Conservation (phyloP, 2,888 invertebrate species). For the Gonocerus acuteangulatus region DNA sequence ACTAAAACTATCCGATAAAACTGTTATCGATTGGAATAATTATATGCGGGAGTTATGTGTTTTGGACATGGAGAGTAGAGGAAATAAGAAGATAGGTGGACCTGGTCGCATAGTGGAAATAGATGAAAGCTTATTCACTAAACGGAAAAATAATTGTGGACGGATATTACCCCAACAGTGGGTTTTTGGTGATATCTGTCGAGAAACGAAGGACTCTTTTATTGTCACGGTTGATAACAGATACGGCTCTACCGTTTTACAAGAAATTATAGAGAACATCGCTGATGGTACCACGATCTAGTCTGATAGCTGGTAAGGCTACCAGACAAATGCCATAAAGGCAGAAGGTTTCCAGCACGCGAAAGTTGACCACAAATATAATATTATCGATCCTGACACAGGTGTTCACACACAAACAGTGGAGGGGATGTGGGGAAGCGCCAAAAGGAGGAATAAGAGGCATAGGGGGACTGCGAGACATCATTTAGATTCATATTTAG, state of each 20-base stretch:
- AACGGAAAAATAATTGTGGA: constrained; percentile 18
- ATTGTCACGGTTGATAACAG: constrained; percentile 3
- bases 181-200: constrained; percentile 3
- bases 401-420: not conserved
- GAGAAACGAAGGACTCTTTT: not conserved
- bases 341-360: too few species aligned
- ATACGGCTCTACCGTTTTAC: not conserved
- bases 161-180: constrained; percentile 10
- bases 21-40: constrained; percentile 26
- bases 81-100: constrained; percentile 9
- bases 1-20: constrained; percentile 8
- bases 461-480: not conserved
- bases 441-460: not conserved
- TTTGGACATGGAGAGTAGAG: not conserved
- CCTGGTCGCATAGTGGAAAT: constrained; percentile 26
- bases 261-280: not conserved
- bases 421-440: not conserved
- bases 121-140: constrained; percentile 15
- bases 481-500: not conserved
- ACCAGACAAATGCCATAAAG: too few species aligned
- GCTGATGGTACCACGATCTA: constrained; percentile 1
- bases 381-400: too few species aligned
- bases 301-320: constrained; percentile 19
- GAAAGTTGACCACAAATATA: too few species aligned
- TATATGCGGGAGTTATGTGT: constrained; percentile 26